Evolutionary conservation across 2,888 invertebrate species (phyloP).

Genomic region (Dichetophora obliterata): DNA sequence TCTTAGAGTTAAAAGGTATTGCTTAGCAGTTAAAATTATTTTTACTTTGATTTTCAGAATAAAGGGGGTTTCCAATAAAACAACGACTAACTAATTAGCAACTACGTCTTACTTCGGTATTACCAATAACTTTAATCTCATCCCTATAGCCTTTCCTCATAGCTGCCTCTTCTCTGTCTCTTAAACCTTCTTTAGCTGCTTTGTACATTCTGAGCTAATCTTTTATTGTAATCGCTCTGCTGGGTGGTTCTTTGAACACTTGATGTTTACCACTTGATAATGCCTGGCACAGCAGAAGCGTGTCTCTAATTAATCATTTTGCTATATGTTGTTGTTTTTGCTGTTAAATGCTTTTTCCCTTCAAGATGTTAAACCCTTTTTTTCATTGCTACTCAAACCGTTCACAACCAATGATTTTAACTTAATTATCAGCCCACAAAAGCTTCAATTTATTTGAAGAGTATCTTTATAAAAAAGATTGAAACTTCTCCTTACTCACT

Average conservation of each 20-base stretch:
- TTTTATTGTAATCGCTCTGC: conserved; percentile 33
- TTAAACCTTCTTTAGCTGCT: background rate
- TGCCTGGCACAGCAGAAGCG: conserved; percentile 50
- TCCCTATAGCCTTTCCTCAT: background rate
- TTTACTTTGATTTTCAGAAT: too few species aligned
- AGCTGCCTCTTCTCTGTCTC: background rate
- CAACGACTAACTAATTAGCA: background rate
- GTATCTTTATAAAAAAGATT: background rate
- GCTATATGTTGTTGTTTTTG: background rate
- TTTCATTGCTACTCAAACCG: background rate
- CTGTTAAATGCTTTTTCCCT: background rate
- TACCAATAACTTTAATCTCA: background rate
- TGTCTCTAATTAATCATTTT: conserved; percentile 64
- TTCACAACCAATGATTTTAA: background rate
- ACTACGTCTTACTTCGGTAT: background rate
- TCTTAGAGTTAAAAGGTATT: too few species aligned
- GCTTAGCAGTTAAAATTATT: too few species aligned
- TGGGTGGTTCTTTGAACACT: background rate
- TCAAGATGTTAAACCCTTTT: conserved; percentile 9
- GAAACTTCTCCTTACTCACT: background rate
- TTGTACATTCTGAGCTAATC: background rate
- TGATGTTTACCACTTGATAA: conserved; percentile 25
- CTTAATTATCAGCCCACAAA: conserved; percentile 19
- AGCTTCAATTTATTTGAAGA: conserved; percentile 27
- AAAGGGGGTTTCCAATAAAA: too few species aligned